phyloP scores from a whole-genome alignment of 1,140 invertebrate genomes.

The Pogonognathellus flavescens region DNA sequence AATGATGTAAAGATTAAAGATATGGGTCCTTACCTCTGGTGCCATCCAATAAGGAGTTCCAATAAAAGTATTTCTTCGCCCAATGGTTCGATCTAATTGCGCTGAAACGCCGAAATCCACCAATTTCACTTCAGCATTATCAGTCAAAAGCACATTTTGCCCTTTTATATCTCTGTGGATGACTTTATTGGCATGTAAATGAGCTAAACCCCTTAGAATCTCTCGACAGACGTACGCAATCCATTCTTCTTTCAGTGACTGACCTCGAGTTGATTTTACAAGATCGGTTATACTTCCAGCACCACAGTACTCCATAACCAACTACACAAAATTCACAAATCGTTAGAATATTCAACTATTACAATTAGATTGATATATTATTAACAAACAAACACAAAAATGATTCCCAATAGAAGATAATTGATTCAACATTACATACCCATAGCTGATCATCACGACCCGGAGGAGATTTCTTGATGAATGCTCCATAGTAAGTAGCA shows the following conservation, averaged over 20 bases:
- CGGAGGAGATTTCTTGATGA: constrained; percentile 98
- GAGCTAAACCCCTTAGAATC: constrained; percentile 94
- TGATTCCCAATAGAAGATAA: no score
- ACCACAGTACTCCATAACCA: constrained; percentile 99
- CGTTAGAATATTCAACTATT: no score
- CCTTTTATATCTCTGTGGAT: constrained; percentile 99
- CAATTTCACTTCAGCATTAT: constrained; percentile 81
- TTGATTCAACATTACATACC: constrained; percentile 73
- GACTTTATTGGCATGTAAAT: constrained; percentile 98
- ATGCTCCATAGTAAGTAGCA: constrained; percentile 99
- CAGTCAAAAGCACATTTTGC: constrained; percentile 98
- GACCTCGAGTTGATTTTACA: constrained; percentile 98
- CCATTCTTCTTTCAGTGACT: constrained; percentile 99
- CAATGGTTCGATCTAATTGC: constrained; percentile 98
- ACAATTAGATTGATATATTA: no score
- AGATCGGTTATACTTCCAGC: constrained; percentile 98
- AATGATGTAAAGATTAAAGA: background rate
- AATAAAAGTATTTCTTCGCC: constrained; percentile 98
- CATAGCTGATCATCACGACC: constrained; percentile 99
- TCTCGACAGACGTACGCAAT: constrained; percentile 99
- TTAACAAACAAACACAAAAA: no score
- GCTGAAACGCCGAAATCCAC: constrained; percentile 99
- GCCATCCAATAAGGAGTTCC: constrained; percentile 90
- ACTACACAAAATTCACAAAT: no score
- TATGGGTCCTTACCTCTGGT: constrained; percentile 82